Base-by-base conservation (phyloP, 2,797 vertebrate genomes). In the Eupleurogrammus muticus region DNA sequence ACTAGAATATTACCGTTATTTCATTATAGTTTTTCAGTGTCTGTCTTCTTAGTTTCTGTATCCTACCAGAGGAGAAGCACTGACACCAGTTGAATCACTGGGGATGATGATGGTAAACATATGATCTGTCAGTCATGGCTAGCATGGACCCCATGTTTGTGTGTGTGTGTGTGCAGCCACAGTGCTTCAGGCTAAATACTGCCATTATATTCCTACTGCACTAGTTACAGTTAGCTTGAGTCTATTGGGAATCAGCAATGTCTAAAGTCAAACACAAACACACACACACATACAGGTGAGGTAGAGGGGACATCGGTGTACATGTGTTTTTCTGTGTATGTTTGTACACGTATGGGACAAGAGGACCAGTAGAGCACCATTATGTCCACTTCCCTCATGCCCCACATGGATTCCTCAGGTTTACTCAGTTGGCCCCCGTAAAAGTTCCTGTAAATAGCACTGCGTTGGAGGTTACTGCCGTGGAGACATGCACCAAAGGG, bases 131-230 rank as follows among this genome's bases (percentile, higher is more conserved):
- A 87, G 74, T 88, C 87, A 89, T 40, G 72, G 64, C 52, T 75
- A 79, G 75, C 36, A 34, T 63, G 52, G 54, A 49, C 59, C 36
- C 24, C 28, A 21, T 38, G 40, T 55, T 13, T 55, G 61, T 59
- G 47, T 20, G 54, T 66, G 55, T 69, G 55, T 62, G 66, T 74
- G 65, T 83, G 19, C 47, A 75, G 73, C 79, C 85, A 81, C 84
- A 82, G 66, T 74, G 88, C 89, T 85, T 81, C 79, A 75, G 91
- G 90, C 87, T 91, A 91, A 90, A 90, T 81, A 86, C 80, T 81
- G 73, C 81, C 70, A 88, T 89, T 90, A 88, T 87, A 81, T 80
- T 89, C 80, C 80, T 80, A 73, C 83, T 82, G 84, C 66, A 75
- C 81, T 74, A 85, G 80, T 82, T 80, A 82, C 83, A 83, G 81